Conservation (phyloP, 2,888 invertebrate genomes). For the Ormyrus rosae region DNA sequence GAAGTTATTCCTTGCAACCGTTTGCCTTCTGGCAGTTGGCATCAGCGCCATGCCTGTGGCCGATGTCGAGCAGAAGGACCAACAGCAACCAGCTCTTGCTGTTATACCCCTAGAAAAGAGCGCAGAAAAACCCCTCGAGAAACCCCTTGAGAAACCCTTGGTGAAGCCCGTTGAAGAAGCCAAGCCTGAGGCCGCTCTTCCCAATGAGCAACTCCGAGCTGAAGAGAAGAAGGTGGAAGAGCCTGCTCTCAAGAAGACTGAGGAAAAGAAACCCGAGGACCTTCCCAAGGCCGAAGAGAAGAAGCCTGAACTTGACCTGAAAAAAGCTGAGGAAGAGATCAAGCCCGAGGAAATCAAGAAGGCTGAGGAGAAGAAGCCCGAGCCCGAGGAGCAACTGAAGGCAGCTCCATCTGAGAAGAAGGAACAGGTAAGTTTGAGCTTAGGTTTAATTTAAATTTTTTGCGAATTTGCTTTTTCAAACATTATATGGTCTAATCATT, state of each 20-base stretch:
- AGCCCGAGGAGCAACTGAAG: constrained; percentile 57
- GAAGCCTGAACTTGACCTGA: constrained; percentile 44
- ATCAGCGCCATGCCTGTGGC: constrained; percentile 80
- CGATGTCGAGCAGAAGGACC: constrained; percentile 75
- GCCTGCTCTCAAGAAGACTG: constrained; percentile 52
- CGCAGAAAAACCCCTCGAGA: constrained; percentile 28
- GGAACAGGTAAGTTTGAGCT: constrained; percentile 28
- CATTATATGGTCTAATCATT: not conserved
- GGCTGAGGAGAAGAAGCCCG: constrained; percentile 56
- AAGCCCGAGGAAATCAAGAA: constrained; percentile 20
- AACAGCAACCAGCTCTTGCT: constrained; percentile 17
- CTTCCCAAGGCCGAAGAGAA: constrained; percentile 19
- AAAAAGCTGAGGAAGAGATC: constrained; percentile 28
- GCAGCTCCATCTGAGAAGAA: constrained; percentile 45
- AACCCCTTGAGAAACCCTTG: constrained; percentile 36
- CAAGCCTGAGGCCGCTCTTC: constrained; percentile 22
- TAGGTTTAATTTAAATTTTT: not conserved
- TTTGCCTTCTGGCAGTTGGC: constrained; percentile 80
- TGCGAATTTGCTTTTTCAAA: not conserved
- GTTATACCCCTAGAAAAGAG: constrained; percentile 51
- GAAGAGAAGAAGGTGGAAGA: constrained; percentile 58
- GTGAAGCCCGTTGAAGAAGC: constrained; percentile 56
- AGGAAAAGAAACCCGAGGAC: constrained; percentile 35
- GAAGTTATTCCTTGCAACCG: constrained; percentile 70
- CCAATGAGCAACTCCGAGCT: constrained; percentile 47